A percentile compares a stretch with the other conserved stretches of the same genome.
These are phyloP conservation scores for Urocolius indicus DNA, from an alignment of 2,113 vertebrate genomes.

Conservation along the genomic window DNA sequence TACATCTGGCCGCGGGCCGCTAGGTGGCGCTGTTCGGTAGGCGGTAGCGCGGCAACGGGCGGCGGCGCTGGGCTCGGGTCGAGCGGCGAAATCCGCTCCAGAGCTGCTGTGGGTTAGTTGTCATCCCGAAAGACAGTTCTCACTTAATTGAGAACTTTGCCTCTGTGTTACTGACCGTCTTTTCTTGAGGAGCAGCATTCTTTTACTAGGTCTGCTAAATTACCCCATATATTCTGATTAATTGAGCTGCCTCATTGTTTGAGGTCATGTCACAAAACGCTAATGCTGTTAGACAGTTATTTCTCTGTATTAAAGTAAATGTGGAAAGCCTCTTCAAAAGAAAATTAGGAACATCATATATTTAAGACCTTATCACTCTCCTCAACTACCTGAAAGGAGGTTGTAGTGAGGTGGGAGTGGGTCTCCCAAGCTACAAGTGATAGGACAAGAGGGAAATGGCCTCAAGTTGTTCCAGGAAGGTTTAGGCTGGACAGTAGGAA, in stretches of 20 bases:
- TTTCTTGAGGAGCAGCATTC: neutral
- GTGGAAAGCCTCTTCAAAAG: neutral
- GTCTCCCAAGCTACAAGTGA: neutral
- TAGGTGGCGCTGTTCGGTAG: too few species aligned
- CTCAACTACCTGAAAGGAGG: neutral
- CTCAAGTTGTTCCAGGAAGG: neutral
- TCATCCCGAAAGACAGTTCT: fast-evolving
- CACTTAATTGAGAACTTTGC: too few species aligned
- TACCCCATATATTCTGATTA: neutral
- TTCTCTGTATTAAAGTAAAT: neutral
- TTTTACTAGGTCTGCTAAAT: neutral
- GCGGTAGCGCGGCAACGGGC: neutral
- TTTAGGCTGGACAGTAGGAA: neutral
- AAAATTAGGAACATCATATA: neutral
- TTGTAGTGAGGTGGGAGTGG: fast-evolving
- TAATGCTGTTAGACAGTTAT: neutral
- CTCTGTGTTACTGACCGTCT: neutral
- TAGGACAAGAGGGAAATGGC: fast-evolving
- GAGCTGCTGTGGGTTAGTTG: too few species aligned
- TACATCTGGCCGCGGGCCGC: too few species aligned
- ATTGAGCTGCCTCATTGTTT: neutral
- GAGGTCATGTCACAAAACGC: neutral
- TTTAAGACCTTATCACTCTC: neutral
- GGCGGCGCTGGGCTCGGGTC: neutral
- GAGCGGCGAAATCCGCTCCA: too few species aligned